Evolutionary conservation across 2,113 vertebrate genomes (phyloP).

Genomic region (Orycteropus afer): DNA sequence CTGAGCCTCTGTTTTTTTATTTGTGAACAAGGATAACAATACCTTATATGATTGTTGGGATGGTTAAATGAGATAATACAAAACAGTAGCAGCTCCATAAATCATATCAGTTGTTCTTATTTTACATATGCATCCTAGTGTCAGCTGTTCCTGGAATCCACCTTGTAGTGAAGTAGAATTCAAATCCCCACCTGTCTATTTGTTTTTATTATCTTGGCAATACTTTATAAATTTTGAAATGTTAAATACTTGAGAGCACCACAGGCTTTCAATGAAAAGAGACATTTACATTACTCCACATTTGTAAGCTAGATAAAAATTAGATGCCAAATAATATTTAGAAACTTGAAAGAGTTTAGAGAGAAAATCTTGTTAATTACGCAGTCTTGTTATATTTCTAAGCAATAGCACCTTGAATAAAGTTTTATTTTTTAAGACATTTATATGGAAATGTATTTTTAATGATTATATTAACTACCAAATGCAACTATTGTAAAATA

Average conservation of each 20-base stretch:
- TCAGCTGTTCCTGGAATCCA: constrained; percentile 46
- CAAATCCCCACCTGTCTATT: background rate
- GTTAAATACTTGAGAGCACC: constrained; percentile 18
- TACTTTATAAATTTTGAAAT: constrained; percentile 54
- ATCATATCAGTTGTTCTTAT: constrained; percentile 17
- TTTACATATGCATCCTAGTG: constrained; percentile 16
- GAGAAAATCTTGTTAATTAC: background rate
- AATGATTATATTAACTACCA: constrained; percentile 21
- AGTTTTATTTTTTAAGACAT: background rate
- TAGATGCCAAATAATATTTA: constrained; percentile 56
- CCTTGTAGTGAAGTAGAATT: constrained; percentile 48
- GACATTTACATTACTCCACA: background rate
- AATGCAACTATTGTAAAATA: background rate
- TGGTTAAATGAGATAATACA: constrained; percentile 40
- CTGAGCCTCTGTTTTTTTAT: background rate
- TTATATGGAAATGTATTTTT: background rate
- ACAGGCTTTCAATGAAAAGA: constrained; percentile 32
- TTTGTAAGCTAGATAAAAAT: constrained; percentile 43
- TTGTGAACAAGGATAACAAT: constrained; percentile 8
- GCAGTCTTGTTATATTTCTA: constrained; percentile 8
- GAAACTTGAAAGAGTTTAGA: constrained; percentile 10
- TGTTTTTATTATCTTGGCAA: background rate
- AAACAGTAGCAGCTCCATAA: constrained; percentile 5
- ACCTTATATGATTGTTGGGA: background rate
- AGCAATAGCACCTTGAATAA: background rate